Base-by-base conservation (phyloP, 2,888 invertebrate genomes). In the Leptinotarsa tumamoca region DNA sequence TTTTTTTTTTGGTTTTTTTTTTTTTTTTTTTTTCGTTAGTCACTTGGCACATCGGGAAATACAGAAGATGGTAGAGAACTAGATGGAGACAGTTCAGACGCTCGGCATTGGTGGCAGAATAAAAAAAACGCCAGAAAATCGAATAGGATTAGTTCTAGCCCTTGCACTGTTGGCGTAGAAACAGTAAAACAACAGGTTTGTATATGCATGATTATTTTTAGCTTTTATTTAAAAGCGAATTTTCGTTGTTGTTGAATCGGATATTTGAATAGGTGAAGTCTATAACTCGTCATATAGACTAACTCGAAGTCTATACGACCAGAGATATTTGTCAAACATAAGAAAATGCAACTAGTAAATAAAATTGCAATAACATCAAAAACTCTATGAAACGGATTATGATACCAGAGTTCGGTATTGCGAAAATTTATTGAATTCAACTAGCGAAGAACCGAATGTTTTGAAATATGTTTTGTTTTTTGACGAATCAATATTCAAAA, bases 161-260 rank as follows among this genome's bases (percentile, higher is more conserved):
- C 68, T 61, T 73, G 73, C 79, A 82, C 80, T 81, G 84, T 85
- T 84, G 83, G 84, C 76, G 83, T 85, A 79, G 86, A 86, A 78
- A 82, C 83, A 68, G 84, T 86, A 74, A 86, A 85, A 80, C 84
- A 86, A 77, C 86, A 86, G 86, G 86, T 86, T 83, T 81, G 84
- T 83, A 81, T 76, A 43, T 69, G 13, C 67, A 67, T 67, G 49
- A 67, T 61, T 51, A 43, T 63, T 63, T 43, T 63, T 10, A n/a
- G 43, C 33, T 43, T 63, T 63, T 63, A 17, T 1, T 21, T 21
- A 21, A 21, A 21, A 21, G 21, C 21, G 21, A 21, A 21, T 21
- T 13, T 33, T 66, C 14, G 54, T 43, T 33, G 13, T 71, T n/a
- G 56, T 56, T 4, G 4, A 56, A 56, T 15, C 52, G n/a, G n/a